Evolutionary conservation across 2,113 vertebrate species (phyloP), one percentile per base, ranked within the genome.

Genomic region (Eclectus roratus): DNA sequence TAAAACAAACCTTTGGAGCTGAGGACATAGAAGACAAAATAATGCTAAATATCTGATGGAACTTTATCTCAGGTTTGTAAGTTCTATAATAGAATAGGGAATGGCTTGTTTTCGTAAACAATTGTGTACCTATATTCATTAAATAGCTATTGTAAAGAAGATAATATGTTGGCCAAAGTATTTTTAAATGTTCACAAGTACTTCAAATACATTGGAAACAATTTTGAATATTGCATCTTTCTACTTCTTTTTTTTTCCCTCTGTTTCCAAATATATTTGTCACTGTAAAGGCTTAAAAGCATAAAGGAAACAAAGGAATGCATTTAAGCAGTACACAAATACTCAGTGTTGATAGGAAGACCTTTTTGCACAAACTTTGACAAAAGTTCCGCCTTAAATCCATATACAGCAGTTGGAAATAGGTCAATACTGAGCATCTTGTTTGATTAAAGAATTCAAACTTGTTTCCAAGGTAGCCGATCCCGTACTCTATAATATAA

Each of bases 381-480:
- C 35, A 50, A 84, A 55, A 88, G 55, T 77, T 96, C 93, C 58
- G 93, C 60, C 66, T 96, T 95, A 96, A 97, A 95, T 94, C 71
- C 35, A 70, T 89, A 63, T 35, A 63, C 39, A 87, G 33, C 13
- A 63, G 65, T 37, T 84, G 80, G 86, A 96, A 96, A 91, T 91
- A 97, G 95, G 91, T 96, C 95, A 97, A 53, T 76, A 80, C 83
- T 84, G 76, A 93, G 85, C 58, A 89, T 96, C 96, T 88, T 95
- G 46, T 97, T 96, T 96, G 88, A 97, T 91, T 53, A 95, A 96
- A 96, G 86, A 97, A 95, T 96, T 92, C 85, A 89, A 82, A 94
- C 91, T 90, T 90, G 96, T 98, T 98, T 97, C 98, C 97, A 97
- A 94, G 98, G 97, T 95, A 98, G 98, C 97, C 87, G 94, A 41